Conservation (phyloP, 2,113 vertebrate species). For the Ptyas mucosa region DNA sequence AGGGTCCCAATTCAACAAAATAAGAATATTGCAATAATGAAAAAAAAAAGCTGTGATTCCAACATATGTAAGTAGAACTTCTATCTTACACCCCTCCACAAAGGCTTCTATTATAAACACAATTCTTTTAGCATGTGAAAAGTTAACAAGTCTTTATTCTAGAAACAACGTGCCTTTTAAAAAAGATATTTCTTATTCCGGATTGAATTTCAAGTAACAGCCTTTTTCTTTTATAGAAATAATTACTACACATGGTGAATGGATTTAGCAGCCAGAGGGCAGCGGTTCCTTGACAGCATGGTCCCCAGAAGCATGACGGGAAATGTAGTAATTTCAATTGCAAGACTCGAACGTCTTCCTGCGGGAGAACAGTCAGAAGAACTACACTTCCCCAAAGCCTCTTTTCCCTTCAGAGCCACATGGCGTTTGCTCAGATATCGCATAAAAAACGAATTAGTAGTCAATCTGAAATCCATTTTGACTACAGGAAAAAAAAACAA, state of each 20-base stretch:
- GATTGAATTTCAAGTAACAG: background rate
- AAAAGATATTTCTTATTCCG: background rate
- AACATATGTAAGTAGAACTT: background rate
- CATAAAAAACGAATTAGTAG: background rate
- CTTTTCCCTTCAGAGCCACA: background rate
- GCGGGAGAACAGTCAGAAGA: too few species aligned
- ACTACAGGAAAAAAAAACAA: fast-evolving
- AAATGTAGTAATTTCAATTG: slow-evolving; percentile 44
- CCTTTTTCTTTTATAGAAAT: background rate
- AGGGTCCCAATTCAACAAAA: background rate
- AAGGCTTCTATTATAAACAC: background rate
- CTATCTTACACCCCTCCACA: background rate
- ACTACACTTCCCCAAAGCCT: slow-evolving; percentile 26
- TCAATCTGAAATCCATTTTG: slow-evolving; percentile 2
- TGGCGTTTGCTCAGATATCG: background rate
- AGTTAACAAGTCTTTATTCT: background rate
- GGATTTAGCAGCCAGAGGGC: background rate
- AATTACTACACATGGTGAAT: background rate
- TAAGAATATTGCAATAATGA: background rate
- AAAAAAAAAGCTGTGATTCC: background rate
- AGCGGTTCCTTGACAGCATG: slow-evolving; percentile 31
- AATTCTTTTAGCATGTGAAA: background rate
- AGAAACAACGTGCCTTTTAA: background rate
- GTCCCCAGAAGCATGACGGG: slow-evolving; percentile 44
- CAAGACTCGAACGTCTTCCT: background rate